Percentiles rank a stretch among this genome's conserved stretches.
These are phyloP conservation scores for fruit fly (Drosophila melanogaster) DNA, from an alignment of 1,140 invertebrate genomes.

Conservation along the genomic window Release_6_plus_ISO1_MT NT_033777.3:22607001-22607500, in stretches of 20 bases:
- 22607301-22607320: constrained; percentile 66
- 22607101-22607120: constrained; percentile 37
- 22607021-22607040: constrained; percentile 54
- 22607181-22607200: constrained; percentile 77
- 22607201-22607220: constrained; percentile 83
- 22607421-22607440: constrained; percentile 47
- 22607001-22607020: constrained; percentile 15
- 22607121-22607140: constrained; percentile 5
- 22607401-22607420: constrained; percentile 57
- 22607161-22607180: constrained; percentile 50
- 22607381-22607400: constrained; percentile 42
- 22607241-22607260: constrained; percentile 65
- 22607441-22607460: constrained; percentile 13
- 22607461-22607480: background rate
- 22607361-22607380: constrained; percentile 23
- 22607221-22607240: constrained; percentile 71
- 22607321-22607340: background rate
- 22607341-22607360: constrained; percentile 18
- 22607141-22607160: constrained; percentile 24
- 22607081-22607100: constrained; percentile 62
- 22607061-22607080: constrained; percentile 61
- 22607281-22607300: constrained; percentile 34
- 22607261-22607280: constrained; percentile 47
- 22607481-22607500: constrained; percentile 35
- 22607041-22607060: constrained; percentile 68